Evolutionary conservation across 2,888 invertebrate genomes (phyloP).

Genomic region (Vannuccia rotundouncinata): DNA sequence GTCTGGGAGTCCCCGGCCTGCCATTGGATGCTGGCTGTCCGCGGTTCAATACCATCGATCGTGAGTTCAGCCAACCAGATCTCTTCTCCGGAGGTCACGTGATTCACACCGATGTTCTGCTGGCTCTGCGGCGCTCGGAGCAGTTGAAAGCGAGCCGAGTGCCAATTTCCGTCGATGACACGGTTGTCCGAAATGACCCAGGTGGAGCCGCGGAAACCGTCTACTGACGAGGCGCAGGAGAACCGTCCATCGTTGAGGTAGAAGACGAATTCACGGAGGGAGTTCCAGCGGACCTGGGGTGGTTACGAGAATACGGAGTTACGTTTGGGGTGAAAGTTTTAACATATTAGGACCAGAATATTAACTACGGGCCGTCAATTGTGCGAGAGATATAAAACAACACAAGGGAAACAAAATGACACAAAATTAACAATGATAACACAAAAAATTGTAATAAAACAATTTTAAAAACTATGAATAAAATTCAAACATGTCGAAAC

Average conservation of each 20-base stretch:
- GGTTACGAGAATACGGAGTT: no score
- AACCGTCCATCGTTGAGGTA: neutral
- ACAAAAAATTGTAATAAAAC: no score
- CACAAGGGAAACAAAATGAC: no score
- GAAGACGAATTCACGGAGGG: neutral
- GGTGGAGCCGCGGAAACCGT: neutral
- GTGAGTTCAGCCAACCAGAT: slow-evolving; percentile 1
- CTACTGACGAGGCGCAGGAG: neutral
- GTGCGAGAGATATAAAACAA: no score
- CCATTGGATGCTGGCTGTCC: slow-evolving; percentile 4
- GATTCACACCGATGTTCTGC: neutral
- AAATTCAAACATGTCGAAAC: no score
- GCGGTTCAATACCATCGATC: neutral
- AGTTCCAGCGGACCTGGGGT: neutral
- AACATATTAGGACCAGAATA: no score
- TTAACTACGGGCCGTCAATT: no score
- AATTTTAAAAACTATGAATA: no score
- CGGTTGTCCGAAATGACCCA: neutral
- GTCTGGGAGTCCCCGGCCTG: neutral
- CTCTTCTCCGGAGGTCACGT: neutral
- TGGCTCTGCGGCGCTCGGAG: neutral
- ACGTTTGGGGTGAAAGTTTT: no score
- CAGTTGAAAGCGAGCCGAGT: slow-evolving; percentile 7
- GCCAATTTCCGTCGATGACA: slow-evolving; percentile 13
- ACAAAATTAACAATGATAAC: no score